Percentiles rank a stretch among this genome's conserved stretches.
Evolutionary conservation across 2,113 vertebrate genomes (phyloP).

Genomic region (Etheostoma spectabile): DNA sequence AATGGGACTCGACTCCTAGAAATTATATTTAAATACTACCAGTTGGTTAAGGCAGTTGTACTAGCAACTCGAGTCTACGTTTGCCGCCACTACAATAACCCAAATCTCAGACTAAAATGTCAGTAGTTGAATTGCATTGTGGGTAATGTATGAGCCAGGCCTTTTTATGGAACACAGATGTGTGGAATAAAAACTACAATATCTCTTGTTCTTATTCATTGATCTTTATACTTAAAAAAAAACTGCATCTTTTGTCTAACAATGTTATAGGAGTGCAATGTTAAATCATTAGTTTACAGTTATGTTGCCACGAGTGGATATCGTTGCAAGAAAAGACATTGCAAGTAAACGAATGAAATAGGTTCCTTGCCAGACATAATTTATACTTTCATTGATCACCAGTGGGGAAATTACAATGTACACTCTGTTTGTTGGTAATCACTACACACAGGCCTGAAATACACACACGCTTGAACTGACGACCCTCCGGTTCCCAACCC

Average conservation of each 20-base stretch:
- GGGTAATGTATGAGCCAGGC: neutral
- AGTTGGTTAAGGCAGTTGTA: neutral
- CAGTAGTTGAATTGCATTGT: neutral
- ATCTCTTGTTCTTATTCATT: neutral
- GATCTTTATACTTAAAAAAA: neutral
- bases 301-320: neutral
- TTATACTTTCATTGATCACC: too few species aligned
- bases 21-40: neutral
- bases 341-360: too few species aligned
- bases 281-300: neutral
- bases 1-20: neutral
- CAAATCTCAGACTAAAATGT: neutral
- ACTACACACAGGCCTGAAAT: too few species aligned
- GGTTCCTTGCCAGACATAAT: neutral
- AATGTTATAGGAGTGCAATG: neutral
- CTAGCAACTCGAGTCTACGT: neutral
- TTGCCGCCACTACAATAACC: neutral
- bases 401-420: too few species aligned
- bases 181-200: neutral
- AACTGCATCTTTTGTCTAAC: neutral
- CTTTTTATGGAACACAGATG: neutral
- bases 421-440: too few species aligned
- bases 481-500: too few species aligned
- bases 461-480: too few species aligned
- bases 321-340: neutral